Evolutionary conservation across 2,888 invertebrate species (phyloP).

Genomic region (Lysandra coridon): DNA sequence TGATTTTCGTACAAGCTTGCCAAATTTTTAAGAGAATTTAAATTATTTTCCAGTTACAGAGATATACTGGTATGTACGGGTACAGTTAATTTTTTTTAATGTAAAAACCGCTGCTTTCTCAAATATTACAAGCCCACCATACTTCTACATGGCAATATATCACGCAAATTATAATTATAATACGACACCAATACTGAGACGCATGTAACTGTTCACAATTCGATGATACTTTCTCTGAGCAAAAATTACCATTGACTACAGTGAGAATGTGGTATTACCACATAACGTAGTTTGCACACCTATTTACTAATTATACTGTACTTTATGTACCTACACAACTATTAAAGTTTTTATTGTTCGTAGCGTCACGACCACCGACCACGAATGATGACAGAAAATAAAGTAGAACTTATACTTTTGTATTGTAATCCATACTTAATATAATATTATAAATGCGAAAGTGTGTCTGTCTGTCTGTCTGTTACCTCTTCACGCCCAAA

Average conservation of each 20-base stretch:
- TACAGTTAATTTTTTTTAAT: neutral
- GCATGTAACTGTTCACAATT: conserved; percentile 2
- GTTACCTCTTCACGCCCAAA: no score
- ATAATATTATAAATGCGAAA: no score
- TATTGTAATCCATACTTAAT: no score
- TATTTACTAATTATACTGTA: no score
- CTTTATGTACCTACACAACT: no score
- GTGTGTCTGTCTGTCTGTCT: no score
- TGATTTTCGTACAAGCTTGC: neutral
- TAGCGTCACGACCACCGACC: no score
- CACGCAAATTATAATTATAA: neutral
- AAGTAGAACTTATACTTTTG: no score
- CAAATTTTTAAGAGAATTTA: neutral
- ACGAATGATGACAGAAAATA: no score
- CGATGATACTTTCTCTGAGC: conserved; percentile 6
- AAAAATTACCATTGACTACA: neutral
- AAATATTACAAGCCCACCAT: neutral
- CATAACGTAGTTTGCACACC: no score
- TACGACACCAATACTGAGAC: neutral
- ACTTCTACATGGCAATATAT: neutral
- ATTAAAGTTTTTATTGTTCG: no score
- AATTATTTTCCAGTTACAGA: neutral
- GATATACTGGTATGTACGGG: no score
- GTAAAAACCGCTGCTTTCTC: neutral
- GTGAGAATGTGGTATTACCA: neutral